Evolutionary conservation across 2,113 vertebrate species (phyloP).

Genomic region (Plectropomus leopardus): DNA sequence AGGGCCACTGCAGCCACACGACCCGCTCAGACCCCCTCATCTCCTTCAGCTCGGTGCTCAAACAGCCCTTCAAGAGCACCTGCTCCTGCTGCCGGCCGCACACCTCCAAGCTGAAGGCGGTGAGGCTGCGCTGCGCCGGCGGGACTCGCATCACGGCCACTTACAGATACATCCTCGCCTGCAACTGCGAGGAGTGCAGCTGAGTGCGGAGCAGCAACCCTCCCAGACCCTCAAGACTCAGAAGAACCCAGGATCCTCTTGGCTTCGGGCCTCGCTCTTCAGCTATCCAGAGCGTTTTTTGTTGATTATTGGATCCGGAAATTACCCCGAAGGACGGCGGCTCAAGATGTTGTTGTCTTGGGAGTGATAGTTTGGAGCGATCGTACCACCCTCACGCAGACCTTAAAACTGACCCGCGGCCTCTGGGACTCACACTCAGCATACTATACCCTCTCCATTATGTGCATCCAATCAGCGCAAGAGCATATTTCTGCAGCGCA

Average conservation of each 20-base stretch:
- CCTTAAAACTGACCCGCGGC: constrained; percentile 42
- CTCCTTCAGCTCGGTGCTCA: constrained; percentile 96
- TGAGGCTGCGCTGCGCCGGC: constrained; percentile 92
- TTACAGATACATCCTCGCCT: constrained; percentile 97
- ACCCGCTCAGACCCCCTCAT: constrained; percentile 96
- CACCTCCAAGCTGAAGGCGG: constrained; percentile 97
- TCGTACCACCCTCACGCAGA: constrained; percentile 11
- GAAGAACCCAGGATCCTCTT: constrained; percentile 27
- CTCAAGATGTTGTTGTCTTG: constrained; percentile 39
- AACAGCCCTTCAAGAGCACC: constrained; percentile 95
- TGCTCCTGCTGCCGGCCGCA: constrained; percentile 97
- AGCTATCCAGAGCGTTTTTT: constrained; percentile 36
- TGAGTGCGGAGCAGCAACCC: constrained; percentile 69
- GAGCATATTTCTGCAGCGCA: constrained; percentile 44
- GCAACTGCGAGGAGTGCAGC: constrained; percentile 96
- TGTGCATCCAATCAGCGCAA: constrained; percentile 44
- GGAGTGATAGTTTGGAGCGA: constrained; percentile 39
- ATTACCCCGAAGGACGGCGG: constrained; percentile 14
- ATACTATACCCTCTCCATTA: constrained; percentile 30
- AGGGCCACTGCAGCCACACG: constrained; percentile 94
- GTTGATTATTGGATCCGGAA: constrained; percentile 51
- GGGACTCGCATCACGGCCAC: constrained; percentile 95
- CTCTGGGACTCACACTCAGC: constrained; percentile 21
- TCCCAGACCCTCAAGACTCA: constrained; percentile 38
- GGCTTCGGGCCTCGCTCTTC: constrained; percentile 22